Base-by-base conservation (phyloP, 2,888 invertebrate species). In the Taphrorychus bicolor region DNA sequence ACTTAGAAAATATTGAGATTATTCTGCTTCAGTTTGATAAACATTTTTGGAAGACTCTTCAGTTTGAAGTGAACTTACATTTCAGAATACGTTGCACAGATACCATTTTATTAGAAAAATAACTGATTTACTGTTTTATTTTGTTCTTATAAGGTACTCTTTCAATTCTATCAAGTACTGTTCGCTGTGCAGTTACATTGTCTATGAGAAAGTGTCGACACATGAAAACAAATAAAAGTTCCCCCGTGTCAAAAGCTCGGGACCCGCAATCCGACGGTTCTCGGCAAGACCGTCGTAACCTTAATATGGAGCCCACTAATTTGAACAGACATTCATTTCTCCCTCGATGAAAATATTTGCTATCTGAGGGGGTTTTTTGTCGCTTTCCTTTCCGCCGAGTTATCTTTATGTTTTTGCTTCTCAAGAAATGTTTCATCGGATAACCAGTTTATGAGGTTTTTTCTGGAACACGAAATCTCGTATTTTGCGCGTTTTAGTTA, bases 251-350 rank as follows among this genome's bases (percentile, higher is more conserved):
- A 66, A 52, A 24, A 14, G 59, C 49, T 40, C 17, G 42, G 66
- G 23, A 54, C 53, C 52, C 59, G 59, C 65, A 51, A 57, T 65
- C 53, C 54, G 65, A 24, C 59, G 45, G 58, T 48, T 32, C 18
- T 57, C 59, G 48, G 24, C 48, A 49, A 59, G 45, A 51, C 59
- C 56, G 54, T 59, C 51, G 66, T n/a, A n/a, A n/a, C n/a, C 49
- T 54, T 66, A 66, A 66, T 66, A 66, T 59, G 56, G 56, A 41
- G 54, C 59, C 59, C 49, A 59, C 66, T 66, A 66, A 66, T 66
- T 66, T 66, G 59, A 59, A 56, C 66, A 66, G 66, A 66, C 66
- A 66, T 66, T 66, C 66, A 66, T 66, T 59, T 66, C 66, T 66
- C 66, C 59, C 66, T 40, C 56, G 60, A 66, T 66, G 59, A 60